phyloP scores from a whole-genome alignment of 1,140 invertebrate genomes.

The Magallana ariakensis region DNA sequence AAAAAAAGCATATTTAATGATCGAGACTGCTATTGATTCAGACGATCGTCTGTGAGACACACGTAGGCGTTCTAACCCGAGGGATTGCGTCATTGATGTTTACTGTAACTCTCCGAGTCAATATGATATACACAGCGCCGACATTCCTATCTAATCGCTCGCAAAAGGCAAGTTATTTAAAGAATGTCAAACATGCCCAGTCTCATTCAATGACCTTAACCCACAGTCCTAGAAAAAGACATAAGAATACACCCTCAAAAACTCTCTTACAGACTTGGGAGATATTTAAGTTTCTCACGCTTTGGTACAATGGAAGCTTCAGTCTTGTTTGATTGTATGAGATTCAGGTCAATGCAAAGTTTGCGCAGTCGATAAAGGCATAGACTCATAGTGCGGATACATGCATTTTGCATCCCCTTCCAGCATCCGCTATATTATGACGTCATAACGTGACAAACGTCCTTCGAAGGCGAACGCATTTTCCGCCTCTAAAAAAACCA shows the following conservation, averaged over 20 bases:
- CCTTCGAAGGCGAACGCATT: neutral
- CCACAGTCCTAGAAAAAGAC: conserved; percentile 14
- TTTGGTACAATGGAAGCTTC: neutral
- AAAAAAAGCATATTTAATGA: neutral
- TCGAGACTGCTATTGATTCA: neutral
- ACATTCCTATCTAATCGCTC: conserved; percentile 28
- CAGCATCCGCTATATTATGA: conserved; percentile 10
- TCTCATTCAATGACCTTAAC: conserved; percentile 7
- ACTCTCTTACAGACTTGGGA: neutral
- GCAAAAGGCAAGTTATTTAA: conserved; percentile 33
- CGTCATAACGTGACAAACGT: neutral
- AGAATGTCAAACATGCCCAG: conserved; percentile 28
- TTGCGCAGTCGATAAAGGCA: neutral
- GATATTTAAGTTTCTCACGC: neutral
- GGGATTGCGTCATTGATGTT: conserved; percentile 17
- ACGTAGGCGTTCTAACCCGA: neutral
- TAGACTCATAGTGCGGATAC: neutral
- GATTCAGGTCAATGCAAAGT: neutral
- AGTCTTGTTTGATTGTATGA: neutral
- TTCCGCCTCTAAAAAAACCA: neutral
- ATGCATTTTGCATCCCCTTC: conserved; percentile 3
- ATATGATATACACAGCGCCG: neutral
- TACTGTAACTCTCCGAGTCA: conserved; percentile 19
- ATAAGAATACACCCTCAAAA: neutral
- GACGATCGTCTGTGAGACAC: neutral